Percentiles rank a stretch among this genome's conserved stretches.
phyloP scores from a whole-genome alignment of 1,140 invertebrate species.

The Pogonognathellus flavescens region DNA sequence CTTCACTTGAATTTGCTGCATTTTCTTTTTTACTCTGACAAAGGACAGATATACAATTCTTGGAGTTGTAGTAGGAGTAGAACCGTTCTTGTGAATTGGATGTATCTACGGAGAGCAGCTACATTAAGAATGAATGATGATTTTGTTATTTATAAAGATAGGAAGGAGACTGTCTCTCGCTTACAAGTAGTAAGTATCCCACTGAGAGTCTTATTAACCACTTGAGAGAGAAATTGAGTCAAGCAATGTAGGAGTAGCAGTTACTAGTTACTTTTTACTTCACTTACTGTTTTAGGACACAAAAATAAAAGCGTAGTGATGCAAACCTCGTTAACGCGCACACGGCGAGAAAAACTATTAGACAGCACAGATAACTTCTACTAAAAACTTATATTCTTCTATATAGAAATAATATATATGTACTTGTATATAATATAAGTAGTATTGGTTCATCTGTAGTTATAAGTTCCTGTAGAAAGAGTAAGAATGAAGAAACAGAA shows the following conservation, averaged over 20 bases:
- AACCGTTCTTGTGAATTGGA: background rate
- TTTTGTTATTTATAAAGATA: too few species aligned
- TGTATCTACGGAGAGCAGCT: background rate
- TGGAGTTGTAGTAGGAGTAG: background rate
- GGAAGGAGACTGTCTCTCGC: too few species aligned
- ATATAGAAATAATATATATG: background rate
- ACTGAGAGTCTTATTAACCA: too few species aligned
- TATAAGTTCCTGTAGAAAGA: too few species aligned
- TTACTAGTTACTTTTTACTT: too few species aligned
- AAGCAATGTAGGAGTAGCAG: background rate
- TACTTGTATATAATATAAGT: too few species aligned
- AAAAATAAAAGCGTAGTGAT: too few species aligned
- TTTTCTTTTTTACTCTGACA: background rate
- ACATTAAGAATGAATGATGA: too few species aligned
- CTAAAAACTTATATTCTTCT: background rate
- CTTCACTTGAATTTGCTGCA: constrained; percentile 8
- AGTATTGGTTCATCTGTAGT: background rate
- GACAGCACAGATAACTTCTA: background rate
- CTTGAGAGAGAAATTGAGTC: constrained; percentile 1
- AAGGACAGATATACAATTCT: too few species aligned
- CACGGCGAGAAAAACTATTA: background rate
- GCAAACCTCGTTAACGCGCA: too few species aligned
- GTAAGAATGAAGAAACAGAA: background rate
- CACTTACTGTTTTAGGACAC: too few species aligned
- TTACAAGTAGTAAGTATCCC: too few species aligned